A percentile compares a stretch with the other conserved stretches of the same genome.
Evolutionary conservation across 1,140 invertebrate genomes (phyloP).

Genomic region (Bombus fervidus): DNA sequence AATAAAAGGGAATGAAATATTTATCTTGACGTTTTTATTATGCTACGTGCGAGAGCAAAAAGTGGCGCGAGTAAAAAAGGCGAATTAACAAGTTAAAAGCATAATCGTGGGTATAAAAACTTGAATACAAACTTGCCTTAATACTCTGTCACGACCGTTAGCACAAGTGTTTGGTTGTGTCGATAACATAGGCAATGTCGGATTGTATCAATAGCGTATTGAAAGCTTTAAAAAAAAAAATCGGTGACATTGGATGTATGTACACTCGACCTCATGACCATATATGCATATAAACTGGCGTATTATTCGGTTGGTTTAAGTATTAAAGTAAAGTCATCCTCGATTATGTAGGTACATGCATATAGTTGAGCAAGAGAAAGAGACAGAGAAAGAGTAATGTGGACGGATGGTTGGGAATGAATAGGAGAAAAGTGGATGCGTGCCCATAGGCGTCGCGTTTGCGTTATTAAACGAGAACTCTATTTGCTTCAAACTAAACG

Average conservation of each 20-base stretch:
- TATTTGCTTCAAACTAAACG: no score
- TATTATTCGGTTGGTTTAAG: conserved; percentile 73
- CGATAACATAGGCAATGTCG: neutral
- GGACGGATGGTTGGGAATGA: neutral
- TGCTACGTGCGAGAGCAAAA: neutral
- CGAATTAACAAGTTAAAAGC: neutral
- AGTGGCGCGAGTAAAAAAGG: neutral
- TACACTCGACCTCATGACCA: conserved; percentile 61
- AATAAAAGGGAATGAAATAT: neutral
- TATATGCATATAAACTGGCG: conserved; percentile 74
- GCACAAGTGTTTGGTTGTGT: neutral
- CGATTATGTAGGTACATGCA: neutral
- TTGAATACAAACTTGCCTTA: neutral
- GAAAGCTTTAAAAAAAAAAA: conserved; percentile 5
- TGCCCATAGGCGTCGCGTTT: neutral
- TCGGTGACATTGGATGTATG: neutral
- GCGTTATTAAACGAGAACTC: neutral
- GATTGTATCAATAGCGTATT: neutral
- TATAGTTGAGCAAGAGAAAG: neutral
- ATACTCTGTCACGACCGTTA: neutral
- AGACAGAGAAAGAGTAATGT: neutral
- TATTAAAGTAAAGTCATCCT: conserved; percentile 66
- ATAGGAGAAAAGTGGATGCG: conserved; percentile 10
- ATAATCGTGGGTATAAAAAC: neutral
- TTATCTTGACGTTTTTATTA: neutral